Evolutionary conservation across 2,888 invertebrate genomes (phyloP).

Genomic region (Trypoxylon attenuatum): DNA sequence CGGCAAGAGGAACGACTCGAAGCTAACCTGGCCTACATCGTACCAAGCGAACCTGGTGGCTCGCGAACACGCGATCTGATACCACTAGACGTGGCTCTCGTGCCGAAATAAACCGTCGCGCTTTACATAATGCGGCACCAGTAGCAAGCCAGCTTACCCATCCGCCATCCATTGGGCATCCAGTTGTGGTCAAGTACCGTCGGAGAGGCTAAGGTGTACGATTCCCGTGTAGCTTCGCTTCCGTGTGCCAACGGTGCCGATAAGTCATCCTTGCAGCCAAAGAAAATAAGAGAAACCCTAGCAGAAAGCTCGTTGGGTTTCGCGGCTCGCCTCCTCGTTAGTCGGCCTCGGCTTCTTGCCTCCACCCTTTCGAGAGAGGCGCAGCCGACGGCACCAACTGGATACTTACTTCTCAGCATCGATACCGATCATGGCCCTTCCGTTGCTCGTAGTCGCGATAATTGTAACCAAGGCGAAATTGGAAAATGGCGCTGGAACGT

Average conservation of each 20-base stretch:
- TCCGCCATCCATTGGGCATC: not conserved
- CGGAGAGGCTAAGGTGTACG: conserved; percentile 16
- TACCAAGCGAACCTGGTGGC: conserved; percentile 55
- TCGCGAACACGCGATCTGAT: conserved; percentile 72
- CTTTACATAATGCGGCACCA: conserved; percentile 70
- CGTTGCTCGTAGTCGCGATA: too few relatives aligned
- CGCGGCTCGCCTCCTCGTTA: conserved; percentile 43
- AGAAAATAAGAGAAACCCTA: conserved; percentile 3
- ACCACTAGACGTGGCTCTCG: conserved; percentile 64
- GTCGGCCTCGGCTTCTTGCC: not conserved
- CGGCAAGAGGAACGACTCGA: conserved; percentile 30
- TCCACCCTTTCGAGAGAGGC: not conserved
- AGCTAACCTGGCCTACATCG: conserved; percentile 63
- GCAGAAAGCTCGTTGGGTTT: conserved; percentile 35
- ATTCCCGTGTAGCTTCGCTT: conserved; percentile 59
- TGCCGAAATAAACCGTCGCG: conserved; percentile 72
- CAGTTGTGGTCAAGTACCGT: not conserved
- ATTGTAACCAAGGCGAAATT: too few relatives aligned
- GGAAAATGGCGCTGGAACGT: too few relatives aligned
- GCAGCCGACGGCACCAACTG: not conserved
- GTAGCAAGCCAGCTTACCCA: conserved; percentile 38
- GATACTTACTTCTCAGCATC: too few relatives aligned
- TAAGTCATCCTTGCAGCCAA: conserved; percentile 43
- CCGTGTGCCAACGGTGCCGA: conserved; percentile 53
- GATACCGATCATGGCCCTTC: too few relatives aligned